A percentile compares a stretch with the other conserved stretches of the same genome.
phyloP scores from a whole-genome alignment of 1,140 invertebrate genomes.

The Cephus cinctus region DNA sequence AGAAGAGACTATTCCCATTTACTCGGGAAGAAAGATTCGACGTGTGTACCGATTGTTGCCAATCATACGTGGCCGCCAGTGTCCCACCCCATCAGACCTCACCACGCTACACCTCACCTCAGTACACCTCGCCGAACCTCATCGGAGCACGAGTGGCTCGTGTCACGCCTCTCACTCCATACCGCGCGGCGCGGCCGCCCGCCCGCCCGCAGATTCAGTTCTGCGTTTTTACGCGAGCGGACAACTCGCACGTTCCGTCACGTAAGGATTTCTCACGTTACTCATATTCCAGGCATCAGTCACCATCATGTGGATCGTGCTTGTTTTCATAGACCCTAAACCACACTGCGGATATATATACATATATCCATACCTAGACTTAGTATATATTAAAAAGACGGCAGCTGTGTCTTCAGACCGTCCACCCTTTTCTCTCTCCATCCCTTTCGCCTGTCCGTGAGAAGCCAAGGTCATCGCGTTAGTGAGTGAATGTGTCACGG shows the following conservation, averaged over 20 bases:
- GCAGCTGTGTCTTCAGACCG: too few species aligned
- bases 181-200: slow-evolving; percentile 11
- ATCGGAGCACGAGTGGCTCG: background rate
- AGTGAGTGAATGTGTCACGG: background rate
- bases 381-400: too few species aligned
- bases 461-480: too few species aligned
- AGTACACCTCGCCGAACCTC: background rate
- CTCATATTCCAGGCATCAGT: too few species aligned
- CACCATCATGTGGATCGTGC: too few species aligned
- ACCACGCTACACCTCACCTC: background rate
- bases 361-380: too few species aligned
- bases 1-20: slow-evolving; percentile 19
- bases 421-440: too few species aligned
- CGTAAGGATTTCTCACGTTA: background rate
- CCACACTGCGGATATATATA: too few species aligned
- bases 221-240: slow-evolving; percentile 49
- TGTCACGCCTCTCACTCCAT: background rate
- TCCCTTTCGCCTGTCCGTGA: too few species aligned
- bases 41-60: slow-evolving; percentile 55
- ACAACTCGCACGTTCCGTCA: slow-evolving; percentile 23
- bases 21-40: slow-evolving; percentile 53
- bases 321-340: too few species aligned
- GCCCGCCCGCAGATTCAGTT: slow-evolving; percentile 45
- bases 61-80: slow-evolving; percentile 50
- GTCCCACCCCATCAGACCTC: slow-evolving; percentile 32